A percentile compares a stretch with the other conserved stretches of the same genome.
Conservation (phyloP, 2,888 invertebrate genomes). For the Leptopilina drosophilae region DNA sequence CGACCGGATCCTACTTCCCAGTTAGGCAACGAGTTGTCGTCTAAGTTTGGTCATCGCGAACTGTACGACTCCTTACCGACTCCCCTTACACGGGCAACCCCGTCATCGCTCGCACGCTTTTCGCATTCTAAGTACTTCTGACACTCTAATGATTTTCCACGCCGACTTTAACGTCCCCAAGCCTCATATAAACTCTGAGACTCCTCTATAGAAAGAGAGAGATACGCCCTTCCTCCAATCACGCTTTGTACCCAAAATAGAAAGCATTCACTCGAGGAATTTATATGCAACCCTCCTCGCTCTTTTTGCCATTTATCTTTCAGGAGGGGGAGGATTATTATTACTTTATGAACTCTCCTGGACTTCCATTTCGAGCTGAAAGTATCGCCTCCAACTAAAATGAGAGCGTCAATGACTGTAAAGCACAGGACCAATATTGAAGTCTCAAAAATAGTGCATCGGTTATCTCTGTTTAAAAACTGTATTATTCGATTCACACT, state of each 20-base stretch:
- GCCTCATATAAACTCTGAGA: constrained; percentile 14
- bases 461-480: too few species aligned
- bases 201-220: constrained; percentile 11
- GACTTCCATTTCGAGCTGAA: constrained; percentile 2
- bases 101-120: constrained; percentile 75
- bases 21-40: constrained; percentile 75
- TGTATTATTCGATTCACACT: too few species aligned
- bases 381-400: too few species aligned
- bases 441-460: too few species aligned
- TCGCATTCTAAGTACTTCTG: constrained; percentile 72
- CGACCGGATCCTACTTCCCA: constrained; percentile 76
- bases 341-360: neutral
- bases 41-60: constrained; percentile 75
- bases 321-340: too few species aligned
- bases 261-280: constrained; percentile 9
- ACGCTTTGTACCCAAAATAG: constrained; percentile 17
- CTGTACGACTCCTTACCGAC: constrained; percentile 72
- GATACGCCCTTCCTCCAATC: constrained; percentile 8
- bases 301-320: too few species aligned
- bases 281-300: neutral
- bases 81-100: constrained; percentile 75
- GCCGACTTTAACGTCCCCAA: constrained; percentile 60
- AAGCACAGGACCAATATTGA: too few species aligned
- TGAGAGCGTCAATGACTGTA: too few species aligned
- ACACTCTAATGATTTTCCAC: constrained; percentile 69